Conservation (phyloP, 2,888 invertebrate genomes). For the Meghimatium bilineatum region DNA sequence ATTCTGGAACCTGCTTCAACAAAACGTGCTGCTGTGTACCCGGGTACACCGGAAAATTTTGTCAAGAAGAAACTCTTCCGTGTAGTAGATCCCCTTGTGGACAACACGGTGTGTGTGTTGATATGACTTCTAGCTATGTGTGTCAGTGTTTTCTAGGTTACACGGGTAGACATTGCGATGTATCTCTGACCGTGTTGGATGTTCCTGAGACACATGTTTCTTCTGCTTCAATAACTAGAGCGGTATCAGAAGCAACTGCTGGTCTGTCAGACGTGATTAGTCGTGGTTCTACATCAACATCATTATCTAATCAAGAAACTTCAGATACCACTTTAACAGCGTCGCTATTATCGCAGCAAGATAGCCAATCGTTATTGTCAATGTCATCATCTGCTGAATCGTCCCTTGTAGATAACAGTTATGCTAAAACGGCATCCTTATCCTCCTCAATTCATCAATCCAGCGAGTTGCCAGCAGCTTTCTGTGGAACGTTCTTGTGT, state of each 20-base stretch:
- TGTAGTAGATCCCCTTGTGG: slow-evolving; percentile 56
- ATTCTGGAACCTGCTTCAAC: slow-evolving; percentile 54
- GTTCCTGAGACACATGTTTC: background rate
- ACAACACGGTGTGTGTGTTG: slow-evolving; percentile 57
- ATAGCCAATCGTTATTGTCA: slow-evolving; percentile 15
- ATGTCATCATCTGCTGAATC: background rate
- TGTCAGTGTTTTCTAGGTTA: slow-evolving; percentile 58
- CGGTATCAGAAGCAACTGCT: background rate
- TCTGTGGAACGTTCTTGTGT: slow-evolving; percentile 11
- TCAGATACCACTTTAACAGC: background rate
- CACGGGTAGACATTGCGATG: slow-evolving; percentile 58
- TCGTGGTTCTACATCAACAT: background rate
- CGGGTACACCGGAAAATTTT: slow-evolving; percentile 53
- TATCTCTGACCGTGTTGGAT: slow-evolving; percentile 22
- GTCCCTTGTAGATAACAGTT: background rate
- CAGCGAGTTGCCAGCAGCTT: background rate
- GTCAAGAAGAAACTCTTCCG: slow-evolving; percentile 50
- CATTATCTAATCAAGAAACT: background rate
- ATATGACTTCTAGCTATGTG: slow-evolving; percentile 48
- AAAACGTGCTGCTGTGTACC: slow-evolving; percentile 55
- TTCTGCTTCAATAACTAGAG: background rate
- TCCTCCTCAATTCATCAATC: background rate
- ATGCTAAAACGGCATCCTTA: background rate
- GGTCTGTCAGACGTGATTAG: background rate
- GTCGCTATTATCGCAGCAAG: background rate